Evolutionary conservation across 2,797 vertebrate species (phyloP), one percentile per base, ranked within the genome.

Genomic region (Sphenodon punctatus): DNA sequence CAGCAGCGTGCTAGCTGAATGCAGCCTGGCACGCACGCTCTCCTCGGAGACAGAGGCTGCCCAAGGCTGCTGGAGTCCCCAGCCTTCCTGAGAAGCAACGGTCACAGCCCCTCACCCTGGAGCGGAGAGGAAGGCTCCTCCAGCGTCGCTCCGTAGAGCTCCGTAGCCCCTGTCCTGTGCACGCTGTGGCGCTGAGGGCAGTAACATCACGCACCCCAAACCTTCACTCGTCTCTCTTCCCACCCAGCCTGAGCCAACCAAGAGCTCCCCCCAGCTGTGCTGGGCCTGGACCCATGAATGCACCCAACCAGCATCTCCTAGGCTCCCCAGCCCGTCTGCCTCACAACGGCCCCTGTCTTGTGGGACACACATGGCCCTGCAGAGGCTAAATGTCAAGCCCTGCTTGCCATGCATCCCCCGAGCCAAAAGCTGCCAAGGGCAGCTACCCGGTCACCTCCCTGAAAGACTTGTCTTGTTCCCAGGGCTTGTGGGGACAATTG

Each of bases 401-500:
- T 0, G 0, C 39, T 4, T 5, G 63, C 85, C 43, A 7, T 2
- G 0, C 3, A 3, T 69, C 58, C 67, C 74, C 23, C 36, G 60
- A 2, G 3, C 43, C 80, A 48, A 27, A 7, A 75, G 43, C 75
- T 84, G 80, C 71, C 51, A 1, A 1, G 82, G 84, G 81, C 92
- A 73, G 81, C 74, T 4, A 1, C 72, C 76, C 0, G 14, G 69
- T 8, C 53, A 43, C 25, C 1, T 70, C 83, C 75, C 75, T 93
- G 15, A 93, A 92, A 84, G 60, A 77, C 59, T 42, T 42, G 55
- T 73, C 58, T 80, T 83, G 71, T 87, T 58, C 32, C 19, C 39
- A 55, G 67, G 55, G 61, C 55, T 58, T 58, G 55, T 58, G 36
- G 58, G 58, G 55, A 32, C 58, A 55, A 63, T 74, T 59, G 63